A percentile compares a stretch with the other conserved stretches of the same genome.
Evolutionary conservation across 2,888 invertebrate species (phyloP).

Genomic region (Zonitis immaculata): DNA sequence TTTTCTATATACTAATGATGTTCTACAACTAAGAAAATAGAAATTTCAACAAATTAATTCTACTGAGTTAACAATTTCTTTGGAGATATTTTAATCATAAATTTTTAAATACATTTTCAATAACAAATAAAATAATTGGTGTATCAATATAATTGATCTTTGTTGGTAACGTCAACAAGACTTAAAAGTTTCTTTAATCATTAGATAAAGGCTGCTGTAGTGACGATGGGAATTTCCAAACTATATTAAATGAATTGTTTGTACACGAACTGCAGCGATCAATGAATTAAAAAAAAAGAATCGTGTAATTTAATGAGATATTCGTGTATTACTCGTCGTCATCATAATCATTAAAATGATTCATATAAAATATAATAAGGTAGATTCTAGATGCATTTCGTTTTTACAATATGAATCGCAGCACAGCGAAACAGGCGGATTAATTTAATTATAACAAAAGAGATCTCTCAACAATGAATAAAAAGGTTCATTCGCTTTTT

Average conservation of each 20-base stretch:
- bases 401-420: conserved; percentile 5
- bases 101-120: too few relatives aligned
- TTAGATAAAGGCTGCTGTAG: conserved; percentile 11
- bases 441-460: conserved; percentile 7
- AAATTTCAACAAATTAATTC: background rate
- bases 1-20: background rate
- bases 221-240: conserved; percentile 1
- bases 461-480: background rate
- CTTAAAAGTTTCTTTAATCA: background rate
- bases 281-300: conserved; percentile 13
- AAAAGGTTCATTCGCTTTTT: background rate
- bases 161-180: too few relatives aligned
- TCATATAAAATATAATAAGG: conserved; percentile 8
- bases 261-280: conserved; percentile 9
- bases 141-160: too few relatives aligned
- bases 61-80: background rate
- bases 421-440: conserved; percentile 1
- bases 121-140: too few relatives aligned
- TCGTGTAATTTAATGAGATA: conserved; percentile 17
- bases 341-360: background rate
- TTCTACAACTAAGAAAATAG: background rate
- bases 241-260: conserved; percentile 25
- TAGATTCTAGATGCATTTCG: conserved; percentile 6
- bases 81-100: background rate
- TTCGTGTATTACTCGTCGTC: conserved; percentile 5